These are phyloP conservation scores for Oreochromis grahami DNA, from an alignment of 2,797 vertebrate genomes.

Conservation along the genomic window DNA sequence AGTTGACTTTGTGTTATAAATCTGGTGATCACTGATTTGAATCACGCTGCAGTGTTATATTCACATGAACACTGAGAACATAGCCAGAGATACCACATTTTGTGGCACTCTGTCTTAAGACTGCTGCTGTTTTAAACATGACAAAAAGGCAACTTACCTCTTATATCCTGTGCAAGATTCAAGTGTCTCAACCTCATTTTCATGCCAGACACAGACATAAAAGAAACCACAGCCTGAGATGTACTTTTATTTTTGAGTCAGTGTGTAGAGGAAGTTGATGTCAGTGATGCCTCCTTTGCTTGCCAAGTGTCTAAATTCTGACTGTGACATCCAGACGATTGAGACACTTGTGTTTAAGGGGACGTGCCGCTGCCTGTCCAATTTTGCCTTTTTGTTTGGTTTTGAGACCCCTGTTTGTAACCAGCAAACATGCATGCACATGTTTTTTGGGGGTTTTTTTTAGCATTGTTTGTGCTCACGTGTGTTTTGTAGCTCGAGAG, in stretches of 20 bases:
- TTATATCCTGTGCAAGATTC: background rate
- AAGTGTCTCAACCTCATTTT: background rate
- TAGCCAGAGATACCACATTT: background rate
- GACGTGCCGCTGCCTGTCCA: background rate
- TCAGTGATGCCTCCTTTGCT: background rate
- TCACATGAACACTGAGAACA: background rate
- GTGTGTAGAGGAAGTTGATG: background rate
- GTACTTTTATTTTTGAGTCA: background rate
- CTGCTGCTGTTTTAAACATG: background rate
- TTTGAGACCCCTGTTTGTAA: background rate
- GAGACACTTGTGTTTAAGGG: background rate
- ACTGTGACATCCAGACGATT: background rate
- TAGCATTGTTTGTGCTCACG: background rate
- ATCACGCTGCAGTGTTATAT: background rate
- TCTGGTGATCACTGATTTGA: background rate
- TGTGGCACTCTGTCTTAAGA: background rate
- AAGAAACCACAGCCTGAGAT: background rate
- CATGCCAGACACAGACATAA: background rate
- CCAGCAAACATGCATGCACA: background rate
- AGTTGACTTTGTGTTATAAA: background rate
- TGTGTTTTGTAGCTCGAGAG: slow-evolving; percentile 82
- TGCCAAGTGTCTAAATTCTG: background rate
- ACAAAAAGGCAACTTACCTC: background rate
- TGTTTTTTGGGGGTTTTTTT: background rate
- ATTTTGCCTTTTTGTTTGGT: background rate